These are phyloP conservation scores for Nothobranchius furzeri DNA, from an alignment of 2,113 vertebrate species.

Conservation along the genomic window DNA sequence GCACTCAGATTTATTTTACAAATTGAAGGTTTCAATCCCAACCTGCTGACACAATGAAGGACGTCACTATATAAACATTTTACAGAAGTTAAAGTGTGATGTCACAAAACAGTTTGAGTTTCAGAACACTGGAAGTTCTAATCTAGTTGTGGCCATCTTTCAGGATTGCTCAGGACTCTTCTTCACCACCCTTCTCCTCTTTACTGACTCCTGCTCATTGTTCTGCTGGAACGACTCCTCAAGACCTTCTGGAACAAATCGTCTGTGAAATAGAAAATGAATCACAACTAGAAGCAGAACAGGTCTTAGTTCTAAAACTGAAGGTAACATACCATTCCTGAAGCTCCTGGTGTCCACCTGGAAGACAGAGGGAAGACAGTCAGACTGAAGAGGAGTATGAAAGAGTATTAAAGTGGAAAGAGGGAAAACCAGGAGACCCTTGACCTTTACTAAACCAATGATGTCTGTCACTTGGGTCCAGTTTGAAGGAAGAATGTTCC, in stretches of 20 bases:
- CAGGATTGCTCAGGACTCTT: background rate
- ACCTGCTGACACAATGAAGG: slow-evolving; percentile 16
- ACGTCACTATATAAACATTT: slow-evolving; percentile 10
- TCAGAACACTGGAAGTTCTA: slow-evolving; percentile 2
- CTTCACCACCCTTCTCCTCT: background rate
- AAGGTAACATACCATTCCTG: slow-evolving; percentile 65
- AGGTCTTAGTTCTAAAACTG: background rate
- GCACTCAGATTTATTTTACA: slow-evolving; percentile 29
- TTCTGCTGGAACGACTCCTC: slow-evolving; percentile 74
- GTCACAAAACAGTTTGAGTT: background rate
- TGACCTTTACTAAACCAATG: background rate
- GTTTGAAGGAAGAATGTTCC: no score
- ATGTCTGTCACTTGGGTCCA: no score
- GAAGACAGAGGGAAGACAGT: slow-evolving; percentile 7
- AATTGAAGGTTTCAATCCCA: background rate
- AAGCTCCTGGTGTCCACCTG: slow-evolving; percentile 62
- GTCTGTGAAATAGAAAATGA: slow-evolving; percentile 52
- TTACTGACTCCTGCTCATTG: slow-evolving; percentile 59
- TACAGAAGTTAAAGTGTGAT: slow-evolving; percentile 8
- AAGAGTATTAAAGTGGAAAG: background rate
- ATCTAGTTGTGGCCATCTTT: background rate
- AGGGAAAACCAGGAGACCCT: no score
- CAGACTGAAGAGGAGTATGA: background rate
- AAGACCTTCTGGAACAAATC: slow-evolving; percentile 77
- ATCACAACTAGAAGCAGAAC: background rate